A percentile compares a stretch with the other conserved stretches of the same genome.
Conservation (phyloP, 2,797 vertebrate genomes). For the Cichlasoma orientale region DNA sequence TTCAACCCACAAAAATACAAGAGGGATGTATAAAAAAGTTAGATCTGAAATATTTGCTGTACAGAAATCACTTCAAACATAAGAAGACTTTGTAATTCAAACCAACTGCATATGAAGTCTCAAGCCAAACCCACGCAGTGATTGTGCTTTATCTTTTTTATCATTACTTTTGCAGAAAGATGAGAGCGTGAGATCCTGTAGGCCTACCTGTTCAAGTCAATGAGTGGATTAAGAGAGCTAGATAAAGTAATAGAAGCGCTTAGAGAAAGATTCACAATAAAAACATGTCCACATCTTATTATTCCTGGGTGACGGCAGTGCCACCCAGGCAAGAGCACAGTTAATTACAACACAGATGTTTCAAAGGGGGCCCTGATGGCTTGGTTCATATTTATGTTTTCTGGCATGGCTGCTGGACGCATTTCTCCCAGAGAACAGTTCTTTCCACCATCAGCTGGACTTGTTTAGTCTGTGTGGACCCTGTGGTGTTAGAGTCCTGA, state of each 20-base stretch:
- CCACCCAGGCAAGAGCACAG: slow-evolving; percentile 77
- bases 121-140: slow-evolving; percentile 2
- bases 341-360: slow-evolving; percentile 84
- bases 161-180: slow-evolving; percentile 19
- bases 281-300: slow-evolving; percentile 72
- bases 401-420: slow-evolving; percentile 73
- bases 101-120: slow-evolving; percentile 43
- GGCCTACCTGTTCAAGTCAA: slow-evolving; percentile 7
- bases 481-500: slow-evolving; percentile 74
- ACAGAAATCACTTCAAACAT: slow-evolving; percentile 44
- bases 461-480: slow-evolving; percentile 92
- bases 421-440: slow-evolving; percentile 81
- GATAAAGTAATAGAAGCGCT: slow-evolving; percentile 35
- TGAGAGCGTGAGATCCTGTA: slow-evolving; percentile 10
- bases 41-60: slow-evolving; percentile 42
- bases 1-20: slow-evolving; percentile 33
- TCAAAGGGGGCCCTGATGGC: slow-evolving; percentile 75
- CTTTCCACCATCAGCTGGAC: slow-evolving; percentile 84
- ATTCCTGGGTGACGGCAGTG: slow-evolving; percentile 76
- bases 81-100: slow-evolving; percentile 60
- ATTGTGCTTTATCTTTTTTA: slow-evolving; percentile 21
- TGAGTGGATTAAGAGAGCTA: slow-evolving; percentile 29
- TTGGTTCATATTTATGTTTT: slow-evolving; percentile 84
- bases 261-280: slow-evolving; percentile 55
- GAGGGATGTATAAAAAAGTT: slow-evolving; percentile 38